Conservation (phyloP, 2,888 invertebrate genomes). For the Plebejus melissa region DNA sequence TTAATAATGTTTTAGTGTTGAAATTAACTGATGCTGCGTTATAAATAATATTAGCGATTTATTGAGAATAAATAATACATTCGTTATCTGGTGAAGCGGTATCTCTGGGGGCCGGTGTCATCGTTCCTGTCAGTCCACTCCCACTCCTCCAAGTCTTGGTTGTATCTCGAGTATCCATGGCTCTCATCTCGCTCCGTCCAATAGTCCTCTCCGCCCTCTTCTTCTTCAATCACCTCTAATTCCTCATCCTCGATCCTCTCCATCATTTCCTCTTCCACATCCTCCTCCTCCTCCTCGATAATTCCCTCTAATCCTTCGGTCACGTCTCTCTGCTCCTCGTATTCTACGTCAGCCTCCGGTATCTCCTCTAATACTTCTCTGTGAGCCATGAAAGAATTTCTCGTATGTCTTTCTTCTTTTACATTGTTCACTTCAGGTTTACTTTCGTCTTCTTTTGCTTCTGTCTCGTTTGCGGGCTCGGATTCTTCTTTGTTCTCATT, state of each 20-base stretch:
- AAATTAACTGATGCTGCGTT: not conserved
- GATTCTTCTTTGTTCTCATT: slow-evolving; percentile 37
- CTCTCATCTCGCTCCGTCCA: slow-evolving; percentile 56
- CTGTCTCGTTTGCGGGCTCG: slow-evolving; percentile 32
- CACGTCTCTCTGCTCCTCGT: slow-evolving; percentile 60
- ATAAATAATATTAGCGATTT: slow-evolving; percentile 30
- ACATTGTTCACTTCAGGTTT: slow-evolving; percentile 42
- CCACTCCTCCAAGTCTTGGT: slow-evolving; percentile 72
- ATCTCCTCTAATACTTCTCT: slow-evolving; percentile 71
- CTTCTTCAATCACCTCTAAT: slow-evolving; percentile 64
- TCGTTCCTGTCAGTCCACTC: slow-evolving; percentile 58
- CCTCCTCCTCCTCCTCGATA: slow-evolving; percentile 64
- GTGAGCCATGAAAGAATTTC: slow-evolving; percentile 59
- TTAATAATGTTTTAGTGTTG: not conserved
- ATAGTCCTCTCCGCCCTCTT: slow-evolving; percentile 58
- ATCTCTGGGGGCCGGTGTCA: slow-evolving; percentile 60
- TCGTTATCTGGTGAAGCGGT: slow-evolving; percentile 62
- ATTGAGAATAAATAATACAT: slow-evolving; percentile 44
- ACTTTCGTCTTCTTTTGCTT: slow-evolving; percentile 41
- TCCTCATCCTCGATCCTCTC: slow-evolving; percentile 53
- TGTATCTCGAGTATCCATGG: slow-evolving; percentile 46
- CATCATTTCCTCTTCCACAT: slow-evolving; percentile 46
- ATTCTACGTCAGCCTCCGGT: slow-evolving; percentile 66
- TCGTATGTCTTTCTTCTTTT: slow-evolving; percentile 45
- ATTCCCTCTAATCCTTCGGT: slow-evolving; percentile 63